phyloP scores from a whole-genome alignment of 2,113 vertebrate species.

The Phycodurus eques region DNA sequence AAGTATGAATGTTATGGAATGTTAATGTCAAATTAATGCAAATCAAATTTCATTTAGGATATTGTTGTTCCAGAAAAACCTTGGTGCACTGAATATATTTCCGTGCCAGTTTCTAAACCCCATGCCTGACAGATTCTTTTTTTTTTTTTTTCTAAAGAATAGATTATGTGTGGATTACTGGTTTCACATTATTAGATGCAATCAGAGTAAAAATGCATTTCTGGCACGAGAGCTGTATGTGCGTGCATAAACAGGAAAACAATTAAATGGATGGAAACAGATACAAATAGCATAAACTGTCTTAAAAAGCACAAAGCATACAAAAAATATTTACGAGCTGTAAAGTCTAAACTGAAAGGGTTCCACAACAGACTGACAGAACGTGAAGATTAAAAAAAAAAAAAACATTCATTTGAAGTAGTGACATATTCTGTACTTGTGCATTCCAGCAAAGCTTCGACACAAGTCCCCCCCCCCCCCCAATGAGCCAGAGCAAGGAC shows the following conservation, averaged over 20 bases:
- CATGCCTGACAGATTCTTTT: neutral
- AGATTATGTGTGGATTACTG: slow-evolving; percentile 38
- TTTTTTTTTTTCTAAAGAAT: too few species aligned
- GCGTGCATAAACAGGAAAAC: neutral
- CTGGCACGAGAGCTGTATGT: neutral
- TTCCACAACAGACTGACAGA: neutral
- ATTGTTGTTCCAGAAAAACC: slow-evolving; percentile 57
- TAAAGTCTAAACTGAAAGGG: too few species aligned
- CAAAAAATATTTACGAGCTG: too few species aligned
- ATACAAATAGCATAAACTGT: neutral
- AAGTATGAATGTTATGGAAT: slow-evolving; percentile 54
- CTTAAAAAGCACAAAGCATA: neutral
- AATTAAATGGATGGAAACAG: neutral
- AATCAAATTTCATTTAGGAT: slow-evolving; percentile 63
- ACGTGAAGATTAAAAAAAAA: neutral
- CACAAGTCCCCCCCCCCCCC: slow-evolving; percentile 44
- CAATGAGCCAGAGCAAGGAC: slow-evolving; percentile 55
- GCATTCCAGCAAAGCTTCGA: slow-evolving; percentile 53
- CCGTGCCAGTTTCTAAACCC: slow-evolving; percentile 38
- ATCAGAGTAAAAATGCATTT: slow-evolving; percentile 29
- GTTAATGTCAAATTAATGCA: slow-evolving; percentile 68
- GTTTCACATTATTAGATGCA: slow-evolving; percentile 35
- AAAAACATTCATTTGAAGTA: slow-evolving; percentile 6
- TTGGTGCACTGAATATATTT: slow-evolving; percentile 45
- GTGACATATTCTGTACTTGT: slow-evolving; percentile 59